Conservation (phyloP, 2,888 invertebrate species). For the Nematopogon swammerdamellus region DNA sequence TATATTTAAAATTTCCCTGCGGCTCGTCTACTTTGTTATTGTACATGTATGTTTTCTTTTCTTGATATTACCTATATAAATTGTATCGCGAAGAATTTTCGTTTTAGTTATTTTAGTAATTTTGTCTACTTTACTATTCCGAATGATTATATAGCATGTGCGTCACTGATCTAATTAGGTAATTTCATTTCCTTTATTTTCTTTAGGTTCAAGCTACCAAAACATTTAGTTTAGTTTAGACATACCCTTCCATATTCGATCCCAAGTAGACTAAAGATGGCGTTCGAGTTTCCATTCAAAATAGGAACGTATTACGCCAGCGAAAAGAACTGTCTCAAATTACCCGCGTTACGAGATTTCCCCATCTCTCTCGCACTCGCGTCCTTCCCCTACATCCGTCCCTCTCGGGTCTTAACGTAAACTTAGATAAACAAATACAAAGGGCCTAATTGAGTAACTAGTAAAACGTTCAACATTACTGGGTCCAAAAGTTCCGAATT, state of each 20-base stretch:
- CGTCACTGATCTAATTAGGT: background rate
- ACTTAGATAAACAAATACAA: constrained; percentile 59
- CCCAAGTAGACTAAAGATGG: background rate
- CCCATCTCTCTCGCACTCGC: constrained; percentile 20
- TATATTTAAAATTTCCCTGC: too few species aligned
- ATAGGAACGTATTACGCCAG: constrained; percentile 51
- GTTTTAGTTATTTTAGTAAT: background rate
- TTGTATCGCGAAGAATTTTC: background rate
- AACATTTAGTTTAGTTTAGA: background rate
- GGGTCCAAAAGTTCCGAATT: constrained; percentile 5
- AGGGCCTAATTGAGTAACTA: constrained; percentile 60
- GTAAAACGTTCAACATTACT: constrained; percentile 26
- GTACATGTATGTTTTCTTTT: too few species aligned
- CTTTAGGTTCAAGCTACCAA: too few species aligned
- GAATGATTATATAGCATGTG: background rate
- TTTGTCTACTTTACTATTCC: background rate
- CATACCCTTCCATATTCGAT: background rate
- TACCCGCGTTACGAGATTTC: constrained; percentile 27
- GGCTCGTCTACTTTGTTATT: too few species aligned
- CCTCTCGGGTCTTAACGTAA: constrained; percentile 38
- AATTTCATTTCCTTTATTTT: too few species aligned
- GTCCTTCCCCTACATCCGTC: constrained; percentile 17
- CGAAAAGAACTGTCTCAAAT: constrained; percentile 58
- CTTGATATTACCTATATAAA: too few species aligned
- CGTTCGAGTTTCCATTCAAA: constrained; percentile 50